Percentiles rank a stretch among this genome's conserved stretches.
Evolutionary conservation across 64 coral and sea anemone genomes (phyloP).

Genomic region (Acropora yongei): DNA sequence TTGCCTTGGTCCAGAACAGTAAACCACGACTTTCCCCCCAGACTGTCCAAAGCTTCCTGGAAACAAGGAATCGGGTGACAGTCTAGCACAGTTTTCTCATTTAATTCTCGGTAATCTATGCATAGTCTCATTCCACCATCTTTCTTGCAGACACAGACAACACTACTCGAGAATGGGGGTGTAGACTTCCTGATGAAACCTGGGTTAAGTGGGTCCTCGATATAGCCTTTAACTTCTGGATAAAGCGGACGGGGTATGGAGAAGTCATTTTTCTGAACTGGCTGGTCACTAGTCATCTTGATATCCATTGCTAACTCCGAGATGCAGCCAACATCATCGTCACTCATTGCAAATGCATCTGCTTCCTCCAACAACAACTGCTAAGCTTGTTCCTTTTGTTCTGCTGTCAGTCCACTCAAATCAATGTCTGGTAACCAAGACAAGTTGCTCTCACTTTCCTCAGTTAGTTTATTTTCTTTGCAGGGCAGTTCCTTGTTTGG

Average conservation of each 20-base stretch:
- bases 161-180: too few relatives aligned
- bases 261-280: constrained; percentile 38
- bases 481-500: not conserved
- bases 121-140: too few relatives aligned
- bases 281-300: constrained; percentile 8
- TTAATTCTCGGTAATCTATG: too few relatives aligned
- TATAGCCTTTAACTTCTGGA: too few relatives aligned
- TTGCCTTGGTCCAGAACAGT: constrained; percentile 2
- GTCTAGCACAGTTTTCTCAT: not conserved
- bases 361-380: constrained; percentile 55
- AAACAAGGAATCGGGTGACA: not conserved
- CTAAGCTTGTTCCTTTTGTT: constrained; percentile 28
- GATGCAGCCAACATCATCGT: not conserved
- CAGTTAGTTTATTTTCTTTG: not conserved
- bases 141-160: too few relatives aligned
- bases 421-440: too few relatives aligned
- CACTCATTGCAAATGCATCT: constrained; percentile 37
- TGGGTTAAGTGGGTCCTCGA: too few relatives aligned
- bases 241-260: not conserved
- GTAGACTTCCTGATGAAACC: too few relatives aligned
- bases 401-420: not conserved
- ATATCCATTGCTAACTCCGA: not conserved
- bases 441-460: not conserved
- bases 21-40: not conserved
- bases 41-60: constrained; percentile 5